Evolutionary conservation across 2,113 vertebrate genomes (phyloP).

Genomic region (Ellobius talpinus): DNA sequence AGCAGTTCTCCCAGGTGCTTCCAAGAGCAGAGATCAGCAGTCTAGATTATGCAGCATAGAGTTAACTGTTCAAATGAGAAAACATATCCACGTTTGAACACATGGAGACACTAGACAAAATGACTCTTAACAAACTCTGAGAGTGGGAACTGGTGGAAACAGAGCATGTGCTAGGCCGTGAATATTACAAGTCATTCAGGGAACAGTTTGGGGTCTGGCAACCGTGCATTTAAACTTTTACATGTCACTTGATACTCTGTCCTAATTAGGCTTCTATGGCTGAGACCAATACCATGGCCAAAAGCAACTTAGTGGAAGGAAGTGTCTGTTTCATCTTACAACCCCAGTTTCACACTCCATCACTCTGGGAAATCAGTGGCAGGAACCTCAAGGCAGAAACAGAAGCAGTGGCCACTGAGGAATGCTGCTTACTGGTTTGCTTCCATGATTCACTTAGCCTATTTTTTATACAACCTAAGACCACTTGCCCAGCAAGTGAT

Average conservation of each 20-base stretch:
- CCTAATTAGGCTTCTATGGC: not conserved
- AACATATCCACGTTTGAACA: not conserved
- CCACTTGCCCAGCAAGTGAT: not conserved
- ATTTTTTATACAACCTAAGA: not conserved
- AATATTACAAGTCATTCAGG: not conserved
- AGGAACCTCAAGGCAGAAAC: not conserved
- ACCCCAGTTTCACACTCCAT: not conserved
- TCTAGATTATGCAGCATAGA: not conserved
- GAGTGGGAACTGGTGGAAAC: not conserved
- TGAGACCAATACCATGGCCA: not conserved
- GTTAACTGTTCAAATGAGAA: not conserved
- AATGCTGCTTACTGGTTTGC: not conserved
- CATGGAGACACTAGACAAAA: not conserved
- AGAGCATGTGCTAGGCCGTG: not conserved
- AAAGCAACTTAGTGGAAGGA: not conserved
- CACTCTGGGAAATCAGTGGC: not conserved
- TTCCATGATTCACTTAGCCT: not conserved
- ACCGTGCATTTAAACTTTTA: not conserved
- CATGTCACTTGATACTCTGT: not conserved
- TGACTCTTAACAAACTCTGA: not conserved
- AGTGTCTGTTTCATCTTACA: not conserved
- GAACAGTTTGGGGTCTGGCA: not conserved
- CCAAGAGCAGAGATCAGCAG: not conserved
- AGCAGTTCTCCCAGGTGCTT: not conserved
- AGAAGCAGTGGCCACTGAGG: not conserved